Evolutionary conservation across 2,113 vertebrate genomes (phyloP).

Genomic region (Coptodon rendalli): DNA sequence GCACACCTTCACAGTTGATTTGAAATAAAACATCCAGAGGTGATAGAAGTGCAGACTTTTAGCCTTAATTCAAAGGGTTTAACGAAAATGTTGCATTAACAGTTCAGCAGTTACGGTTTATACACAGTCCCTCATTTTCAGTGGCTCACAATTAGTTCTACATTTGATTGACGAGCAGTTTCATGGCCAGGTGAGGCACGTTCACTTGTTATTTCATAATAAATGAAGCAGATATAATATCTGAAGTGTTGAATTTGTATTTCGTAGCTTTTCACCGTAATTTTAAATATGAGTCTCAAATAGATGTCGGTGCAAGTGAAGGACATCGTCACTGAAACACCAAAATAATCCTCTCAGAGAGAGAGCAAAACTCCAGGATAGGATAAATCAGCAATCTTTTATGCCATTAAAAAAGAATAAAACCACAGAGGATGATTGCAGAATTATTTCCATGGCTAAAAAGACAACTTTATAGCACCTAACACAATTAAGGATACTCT

Average conservation of each 20-base stretch:
- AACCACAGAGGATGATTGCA: background rate
- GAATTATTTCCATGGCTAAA: background rate
- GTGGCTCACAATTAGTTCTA: background rate
- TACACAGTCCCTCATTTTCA: background rate
- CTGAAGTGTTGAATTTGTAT: background rate
- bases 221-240: background rate
- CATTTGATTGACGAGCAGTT: rapidly evolving
- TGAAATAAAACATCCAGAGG: background rate
- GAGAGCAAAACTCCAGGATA: background rate
- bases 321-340: background rate
- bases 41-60: background rate
- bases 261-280: background rate
- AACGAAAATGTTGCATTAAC: background rate
- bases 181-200: background rate
- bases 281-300: background rate
- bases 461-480: background rate
- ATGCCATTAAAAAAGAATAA: background rate
- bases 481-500: background rate
- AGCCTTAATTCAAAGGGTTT: background rate
- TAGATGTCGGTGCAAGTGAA: background rate
- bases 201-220: background rate
- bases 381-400: background rate
- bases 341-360: background rate
- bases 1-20: background rate
- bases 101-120: background rate